Conservation (phyloP, 2,888 invertebrate species). For the Hermaeophaga mercurialis region DNA sequence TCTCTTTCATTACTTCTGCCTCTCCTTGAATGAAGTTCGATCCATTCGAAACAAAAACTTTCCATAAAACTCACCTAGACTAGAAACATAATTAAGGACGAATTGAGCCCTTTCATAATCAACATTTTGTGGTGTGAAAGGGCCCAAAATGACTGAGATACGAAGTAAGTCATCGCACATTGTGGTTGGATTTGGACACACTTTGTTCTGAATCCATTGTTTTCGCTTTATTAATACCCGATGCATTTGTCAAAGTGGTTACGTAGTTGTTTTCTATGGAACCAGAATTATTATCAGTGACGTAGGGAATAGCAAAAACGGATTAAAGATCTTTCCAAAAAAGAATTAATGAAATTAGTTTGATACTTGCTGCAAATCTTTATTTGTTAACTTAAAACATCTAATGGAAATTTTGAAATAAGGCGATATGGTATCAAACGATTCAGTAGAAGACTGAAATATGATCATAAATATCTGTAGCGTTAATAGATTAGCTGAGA, state of each 20-base stretch:
- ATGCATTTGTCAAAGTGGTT: slow-evolving; percentile 32
- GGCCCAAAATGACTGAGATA: slow-evolving; percentile 28
- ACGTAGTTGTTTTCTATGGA: slow-evolving; percentile 26
- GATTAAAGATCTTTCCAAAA: too few species aligned
- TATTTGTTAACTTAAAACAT: too few species aligned
- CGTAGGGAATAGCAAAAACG: too few species aligned
- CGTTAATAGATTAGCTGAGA: too few species aligned
- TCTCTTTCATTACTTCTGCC: not conserved
- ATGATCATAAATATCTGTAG: too few species aligned
- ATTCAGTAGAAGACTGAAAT: too few species aligned
- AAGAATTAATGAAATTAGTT: too few species aligned
- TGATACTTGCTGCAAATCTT: too few species aligned
- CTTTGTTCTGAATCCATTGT: slow-evolving; percentile 29
- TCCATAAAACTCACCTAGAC: slow-evolving; percentile 16
- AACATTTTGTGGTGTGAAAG: slow-evolving; percentile 26
- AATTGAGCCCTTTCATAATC: slow-evolving; percentile 25
- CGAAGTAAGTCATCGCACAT: slow-evolving; percentile 28
- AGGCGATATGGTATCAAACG: too few species aligned
- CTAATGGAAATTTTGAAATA: too few species aligned
- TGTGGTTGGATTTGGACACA: slow-evolving; percentile 27
- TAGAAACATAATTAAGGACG: slow-evolving; percentile 22
- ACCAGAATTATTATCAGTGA: slow-evolving; percentile 15
- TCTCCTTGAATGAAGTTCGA: slow-evolving; percentile 9
- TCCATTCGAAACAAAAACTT: slow-evolving; percentile 11
- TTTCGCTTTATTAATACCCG: slow-evolving; percentile 28